These are phyloP conservation scores for Cuculus canorus DNA, from an alignment of 2,797 vertebrate genomes.

Conservation along the genomic window DNA sequence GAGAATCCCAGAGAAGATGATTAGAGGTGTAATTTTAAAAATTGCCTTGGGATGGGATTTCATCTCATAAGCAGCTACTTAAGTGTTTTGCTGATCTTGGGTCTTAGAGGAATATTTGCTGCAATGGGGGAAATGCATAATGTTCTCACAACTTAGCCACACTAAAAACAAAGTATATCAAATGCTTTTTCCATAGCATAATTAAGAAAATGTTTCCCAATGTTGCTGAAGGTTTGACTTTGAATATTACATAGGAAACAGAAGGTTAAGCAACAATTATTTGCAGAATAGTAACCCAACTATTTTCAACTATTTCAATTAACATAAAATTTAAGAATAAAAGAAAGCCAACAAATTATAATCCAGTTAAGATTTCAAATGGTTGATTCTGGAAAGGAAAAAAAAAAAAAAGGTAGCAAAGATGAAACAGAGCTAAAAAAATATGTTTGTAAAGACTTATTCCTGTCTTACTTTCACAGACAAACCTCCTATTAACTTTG, in stretches of 20 bases:
- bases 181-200: background rate
- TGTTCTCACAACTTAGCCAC: background rate
- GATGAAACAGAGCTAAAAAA: background rate
- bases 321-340: background rate
- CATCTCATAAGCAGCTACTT: background rate
- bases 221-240: background rate
- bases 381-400: background rate
- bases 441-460: background rate
- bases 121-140: background rate
- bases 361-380: background rate
- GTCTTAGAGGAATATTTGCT: conserved; percentile 15
- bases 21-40: background rate
- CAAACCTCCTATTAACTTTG: background rate
- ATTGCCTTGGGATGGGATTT: conserved; percentile 10
- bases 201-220: background rate
- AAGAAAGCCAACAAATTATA: background rate
- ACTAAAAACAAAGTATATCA: background rate
- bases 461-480: background rate
- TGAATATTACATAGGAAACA: background rate
- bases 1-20: background rate
- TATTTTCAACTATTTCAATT: background rate
- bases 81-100: conserved; percentile 17
- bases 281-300: background rate
- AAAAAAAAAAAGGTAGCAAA: background rate
- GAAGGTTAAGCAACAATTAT: background rate